Evolutionary conservation across 2,113 vertebrate genomes (phyloP), one percentile per base, ranked within the genome.

Genomic region (Natator depressus): DNA sequence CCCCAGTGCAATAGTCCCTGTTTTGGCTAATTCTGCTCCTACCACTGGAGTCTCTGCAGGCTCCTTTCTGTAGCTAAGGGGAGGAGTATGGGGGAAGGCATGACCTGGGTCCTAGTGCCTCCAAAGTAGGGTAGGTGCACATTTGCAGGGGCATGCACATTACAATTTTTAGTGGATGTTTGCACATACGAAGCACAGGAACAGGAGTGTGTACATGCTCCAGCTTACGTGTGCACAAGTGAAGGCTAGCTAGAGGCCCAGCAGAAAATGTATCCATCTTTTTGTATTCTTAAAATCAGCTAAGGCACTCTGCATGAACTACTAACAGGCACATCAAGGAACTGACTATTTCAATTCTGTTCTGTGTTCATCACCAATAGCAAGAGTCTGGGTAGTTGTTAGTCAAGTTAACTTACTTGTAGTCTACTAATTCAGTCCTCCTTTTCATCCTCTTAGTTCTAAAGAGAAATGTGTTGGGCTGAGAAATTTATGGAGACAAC

Each of bases 391-490:
- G 55, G 8, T 3, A 54, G 49, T 57, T 84, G 55, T 81, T 93
- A 84, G 75, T 3, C 51, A 96, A 53, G 27, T 59, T 92, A 50
- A 80, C 83, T 72, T 38, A 46, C 5, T 91, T 94, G 96, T 84
- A 4, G 35, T 80, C 84, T 96, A 85, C 78, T 90, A 59, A 89
- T 80, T 84, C 82, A 86, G 27, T 84, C 62, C 50, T 89, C 92
- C 53, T 29, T 95, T 94, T 95, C 31, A 47, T 82, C 80, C 81
- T 87, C 80, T 46, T 85, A 87, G 86, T 3, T 82, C 22, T 89
- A 78, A 91, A 93, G 38, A 83, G 42, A 93, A 91, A 93, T 65
- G 20, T 49, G 85, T 19, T 72, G 10, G 25, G 80, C 31, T 55
- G 24, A 80, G 24, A 25, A 86, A 78, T 86, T 80, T 92, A 59